Conservation (phyloP, 2,113 vertebrate species). For the Peromyscus polionotus region DNA sequence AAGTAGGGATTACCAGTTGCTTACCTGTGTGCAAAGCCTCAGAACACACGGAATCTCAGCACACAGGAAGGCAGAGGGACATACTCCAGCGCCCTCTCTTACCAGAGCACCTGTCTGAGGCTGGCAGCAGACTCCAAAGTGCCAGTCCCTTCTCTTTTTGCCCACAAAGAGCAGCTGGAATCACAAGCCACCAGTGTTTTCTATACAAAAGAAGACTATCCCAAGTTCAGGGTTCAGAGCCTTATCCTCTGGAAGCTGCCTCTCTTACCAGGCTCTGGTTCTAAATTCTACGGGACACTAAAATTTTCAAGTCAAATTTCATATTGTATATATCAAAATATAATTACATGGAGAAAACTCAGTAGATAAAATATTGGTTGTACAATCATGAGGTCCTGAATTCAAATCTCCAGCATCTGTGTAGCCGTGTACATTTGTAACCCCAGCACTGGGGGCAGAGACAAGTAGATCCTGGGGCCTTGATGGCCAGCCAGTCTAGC, state of each 20-base stretch:
- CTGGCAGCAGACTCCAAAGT: accelerated
- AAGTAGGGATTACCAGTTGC: neutral
- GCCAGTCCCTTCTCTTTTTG: neutral
- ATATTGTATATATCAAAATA: accelerated
- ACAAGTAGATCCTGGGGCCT: neutral
- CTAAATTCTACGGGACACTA: neutral
- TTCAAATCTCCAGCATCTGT: neutral
- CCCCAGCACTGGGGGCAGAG: neutral
- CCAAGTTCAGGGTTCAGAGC: no score
- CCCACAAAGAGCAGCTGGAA: neutral
- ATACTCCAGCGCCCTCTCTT: no score
- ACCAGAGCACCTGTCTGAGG: neutral
- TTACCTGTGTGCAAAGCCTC: neutral
- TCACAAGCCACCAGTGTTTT: neutral
- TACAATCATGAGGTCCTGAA: neutral
- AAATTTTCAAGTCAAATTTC: neutral
- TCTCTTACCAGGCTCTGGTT: no score
- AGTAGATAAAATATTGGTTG: neutral
- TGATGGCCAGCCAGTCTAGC: neutral
- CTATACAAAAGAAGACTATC: neutral
- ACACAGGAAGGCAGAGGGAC: neutral
- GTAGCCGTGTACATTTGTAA: neutral
- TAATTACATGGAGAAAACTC: neutral
- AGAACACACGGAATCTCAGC: neutral
- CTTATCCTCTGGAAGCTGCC: neutral